A percentile compares a stretch with the other conserved stretches of the same genome.
These are phyloP conservation scores for Apis dorsata DNA, from an alignment of 1,140 invertebrate genomes.

Conservation along the genomic window DNA sequence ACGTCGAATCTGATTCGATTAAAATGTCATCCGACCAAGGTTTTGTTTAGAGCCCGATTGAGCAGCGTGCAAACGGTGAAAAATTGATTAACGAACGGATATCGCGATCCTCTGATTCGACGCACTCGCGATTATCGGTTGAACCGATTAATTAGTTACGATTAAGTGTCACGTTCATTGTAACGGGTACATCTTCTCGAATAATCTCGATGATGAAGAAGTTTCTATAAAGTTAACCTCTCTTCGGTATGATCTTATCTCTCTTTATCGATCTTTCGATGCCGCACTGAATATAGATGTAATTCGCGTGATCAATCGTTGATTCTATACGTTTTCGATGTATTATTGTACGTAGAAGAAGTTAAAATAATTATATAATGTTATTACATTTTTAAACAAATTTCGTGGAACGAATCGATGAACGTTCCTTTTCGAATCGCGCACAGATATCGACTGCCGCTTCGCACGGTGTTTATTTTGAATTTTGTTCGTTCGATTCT, in stretches of 20 bases:
- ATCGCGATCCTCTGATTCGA: background rate
- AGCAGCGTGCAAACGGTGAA: background rate
- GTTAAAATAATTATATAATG: background rate
- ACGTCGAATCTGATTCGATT: constrained; percentile 46
- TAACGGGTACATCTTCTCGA: no score
- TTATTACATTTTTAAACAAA: background rate
- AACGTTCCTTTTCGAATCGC: no score
- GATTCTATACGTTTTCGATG: background rate
- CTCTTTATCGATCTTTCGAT: no score
- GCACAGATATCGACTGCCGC: background rate
- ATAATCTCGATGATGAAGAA: no score
- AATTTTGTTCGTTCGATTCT: background rate
- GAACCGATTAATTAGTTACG: background rate
- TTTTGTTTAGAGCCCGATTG: constrained; percentile 7
- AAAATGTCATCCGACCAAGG: constrained; percentile 54
- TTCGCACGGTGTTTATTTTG: constrained; percentile 10
- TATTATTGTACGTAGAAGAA: background rate
- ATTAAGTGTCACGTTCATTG: background rate
- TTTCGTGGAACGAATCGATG: background rate
- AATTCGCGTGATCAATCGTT: background rate
- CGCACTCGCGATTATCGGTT: background rate
- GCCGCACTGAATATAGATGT: no score
- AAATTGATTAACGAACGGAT: background rate
- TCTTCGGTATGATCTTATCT: no score
- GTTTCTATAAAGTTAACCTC: no score